Base-by-base conservation (phyloP, 2,113 vertebrate genomes). In the Coturnix japonica region DNA sequence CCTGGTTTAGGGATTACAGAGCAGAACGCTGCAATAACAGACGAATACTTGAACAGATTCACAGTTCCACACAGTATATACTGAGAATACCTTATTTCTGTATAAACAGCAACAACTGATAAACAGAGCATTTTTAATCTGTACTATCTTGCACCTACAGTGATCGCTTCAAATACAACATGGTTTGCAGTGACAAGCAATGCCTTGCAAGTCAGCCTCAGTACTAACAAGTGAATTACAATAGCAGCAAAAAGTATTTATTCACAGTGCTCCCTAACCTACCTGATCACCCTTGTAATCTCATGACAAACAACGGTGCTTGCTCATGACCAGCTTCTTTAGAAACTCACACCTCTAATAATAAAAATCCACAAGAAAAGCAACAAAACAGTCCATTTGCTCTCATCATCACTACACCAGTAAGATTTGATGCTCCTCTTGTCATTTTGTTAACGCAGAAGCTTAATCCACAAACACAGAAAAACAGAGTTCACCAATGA, bases 231-330 rank as follows among this genome's bases (percentile, higher is more conserved):
- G 61, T 21, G 72, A 87, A 56, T 60, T 67, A 67, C 49, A 73
- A 0, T 2, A 65, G 46, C 13, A 88, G 30, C 4, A 6, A 30
- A 33, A 61, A 73, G 35, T 72, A 81, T 91, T 91, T 89, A 23
- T 93, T 84, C 35, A 43, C 47, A 64, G 30, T 43, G 43, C 35
- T 90, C 85, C 60, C 69, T 81, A 89, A 71, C 59, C 87, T 57
- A 85, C 67, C 89, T 87, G 71, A 91, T 87, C 84, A 89, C 81
- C 75, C 89, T 70, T 75, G 84, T 54, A 89, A 89, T 85, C 66
- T 81, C 71, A 71, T 39, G 60, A 35, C 86, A 88, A 95, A 53
- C 53, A 89, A 69, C 37, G 69, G 1, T 19, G 63, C 78, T 89
- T 73, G 35, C 31, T 91, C 87, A 85, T 31, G 37, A 73, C 54